Percentiles rank a stretch among this genome's conserved stretches.
Conservation (phyloP, 2,113 vertebrate genomes). For the Microcebus griseorufus region DNA sequence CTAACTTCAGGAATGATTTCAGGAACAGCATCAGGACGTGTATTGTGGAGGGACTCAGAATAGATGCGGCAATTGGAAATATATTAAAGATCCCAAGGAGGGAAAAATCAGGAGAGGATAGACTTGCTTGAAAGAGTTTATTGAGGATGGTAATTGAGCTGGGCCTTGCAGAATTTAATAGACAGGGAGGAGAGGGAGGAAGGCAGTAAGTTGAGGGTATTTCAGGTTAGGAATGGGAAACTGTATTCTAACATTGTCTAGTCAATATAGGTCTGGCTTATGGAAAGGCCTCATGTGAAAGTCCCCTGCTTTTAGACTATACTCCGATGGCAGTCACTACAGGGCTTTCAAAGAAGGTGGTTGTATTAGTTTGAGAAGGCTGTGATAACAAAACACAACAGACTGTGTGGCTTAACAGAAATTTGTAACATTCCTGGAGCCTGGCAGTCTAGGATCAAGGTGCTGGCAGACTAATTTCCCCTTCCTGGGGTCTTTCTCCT, state of each 20-base stretch:
- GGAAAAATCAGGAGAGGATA: background rate
- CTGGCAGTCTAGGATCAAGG: background rate
- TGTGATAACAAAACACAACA: background rate
- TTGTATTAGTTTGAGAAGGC: background rate
- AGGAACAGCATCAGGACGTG: background rate
- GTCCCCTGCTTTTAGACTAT: background rate
- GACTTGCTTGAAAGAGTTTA: background rate
- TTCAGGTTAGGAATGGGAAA: background rate
- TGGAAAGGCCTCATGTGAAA: background rate
- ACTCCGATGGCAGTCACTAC: background rate
- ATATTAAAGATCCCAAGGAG: background rate
- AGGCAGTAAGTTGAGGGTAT: background rate
- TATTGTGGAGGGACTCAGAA: background rate
- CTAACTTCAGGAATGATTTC: background rate
- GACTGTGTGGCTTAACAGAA: background rate
- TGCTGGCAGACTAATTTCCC: background rate
- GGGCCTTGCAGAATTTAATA: background rate
- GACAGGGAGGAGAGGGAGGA: background rate
- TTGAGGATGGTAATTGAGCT: background rate
- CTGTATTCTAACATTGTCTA: background rate
- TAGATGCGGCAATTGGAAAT: background rate
- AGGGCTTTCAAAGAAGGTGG: background rate
- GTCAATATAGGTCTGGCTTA: background rate
- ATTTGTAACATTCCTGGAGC: background rate
- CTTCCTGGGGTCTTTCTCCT: background rate